A percentile compares a stretch with the other conserved stretches of the same genome.
phyloP scores from a whole-genome alignment of 1,140 invertebrate genomes.

The Philopotamus ludificatus region DNA sequence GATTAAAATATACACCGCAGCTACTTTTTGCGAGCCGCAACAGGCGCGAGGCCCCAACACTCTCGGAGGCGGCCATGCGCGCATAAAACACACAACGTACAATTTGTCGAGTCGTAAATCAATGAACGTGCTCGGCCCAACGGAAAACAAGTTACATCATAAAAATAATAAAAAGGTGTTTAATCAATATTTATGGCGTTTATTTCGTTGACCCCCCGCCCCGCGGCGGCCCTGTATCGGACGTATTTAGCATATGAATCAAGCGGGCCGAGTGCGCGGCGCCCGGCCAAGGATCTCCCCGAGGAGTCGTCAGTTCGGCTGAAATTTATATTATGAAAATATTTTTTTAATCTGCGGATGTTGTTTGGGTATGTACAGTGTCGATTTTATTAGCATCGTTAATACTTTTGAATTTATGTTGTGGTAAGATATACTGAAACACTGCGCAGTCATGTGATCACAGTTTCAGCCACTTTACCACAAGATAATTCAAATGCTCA shows the following conservation, averaged over 20 bases:
- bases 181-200: not conserved
- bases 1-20: constrained; percentile 28
- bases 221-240: not conserved
- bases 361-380: too few species aligned
- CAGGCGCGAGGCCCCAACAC: not conserved
- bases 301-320: too few species aligned
- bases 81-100: constrained; percentile 6
- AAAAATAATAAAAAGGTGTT: not conserved
- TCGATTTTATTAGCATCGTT: too few species aligned
- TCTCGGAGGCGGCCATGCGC: not conserved
- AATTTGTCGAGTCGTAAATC: constrained; percentile 16
- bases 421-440: too few species aligned
- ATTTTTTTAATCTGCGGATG: too few species aligned
- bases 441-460: too few species aligned
- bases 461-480: too few species aligned
- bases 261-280: not conserved
- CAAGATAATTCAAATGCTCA: too few species aligned
- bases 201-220: not conserved
- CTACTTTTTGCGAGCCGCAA: constrained; percentile 2
- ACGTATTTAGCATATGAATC: not conserved
- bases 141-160: not conserved
- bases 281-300: not conserved
- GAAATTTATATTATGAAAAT: too few species aligned
- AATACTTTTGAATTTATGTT: too few species aligned
- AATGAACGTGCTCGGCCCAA: not conserved